A percentile compares a stretch with the other conserved stretches of the same genome.
These are phyloP conservation scores for Rhadinocentrus ornatus DNA, from an alignment of 2,797 vertebrate genomes.

Conservation along the genomic window DNA sequence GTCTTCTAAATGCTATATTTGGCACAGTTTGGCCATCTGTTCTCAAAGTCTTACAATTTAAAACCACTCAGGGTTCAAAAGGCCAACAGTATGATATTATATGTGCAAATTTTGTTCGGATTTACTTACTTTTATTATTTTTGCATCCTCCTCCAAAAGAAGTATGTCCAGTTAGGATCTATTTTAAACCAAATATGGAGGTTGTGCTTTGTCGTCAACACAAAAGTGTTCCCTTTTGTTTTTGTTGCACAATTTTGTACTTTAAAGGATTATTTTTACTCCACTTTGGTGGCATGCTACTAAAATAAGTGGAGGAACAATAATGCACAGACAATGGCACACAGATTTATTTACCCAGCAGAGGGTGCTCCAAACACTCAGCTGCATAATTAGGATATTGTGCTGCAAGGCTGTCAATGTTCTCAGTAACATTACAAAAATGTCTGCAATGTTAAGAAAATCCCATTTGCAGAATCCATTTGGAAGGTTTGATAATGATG, in stretches of 20 bases:
- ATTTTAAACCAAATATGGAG: background rate
- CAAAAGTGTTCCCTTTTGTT: background rate
- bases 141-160: background rate
- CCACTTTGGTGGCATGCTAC: background rate
- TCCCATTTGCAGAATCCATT: background rate
- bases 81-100: background rate
- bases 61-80: background rate
- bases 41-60: background rate
- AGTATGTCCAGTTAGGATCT: background rate
- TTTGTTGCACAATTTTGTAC: background rate
- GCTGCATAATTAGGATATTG: background rate
- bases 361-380: conserved; percentile 28
- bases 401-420: conserved; percentile 9
- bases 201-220: background rate
- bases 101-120: background rate
- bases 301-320: background rate
- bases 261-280: background rate
- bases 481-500: background rate
- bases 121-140: background rate
- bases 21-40: background rate
- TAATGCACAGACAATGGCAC: background rate
- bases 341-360: conserved; percentile 1
- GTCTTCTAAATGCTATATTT: background rate
- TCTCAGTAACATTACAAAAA: background rate
- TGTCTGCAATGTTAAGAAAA: background rate